phyloP scores from a whole-genome alignment of 37 sponge, comb jelly and placozoan genomes.

The Theonella swinhoei region DNA sequence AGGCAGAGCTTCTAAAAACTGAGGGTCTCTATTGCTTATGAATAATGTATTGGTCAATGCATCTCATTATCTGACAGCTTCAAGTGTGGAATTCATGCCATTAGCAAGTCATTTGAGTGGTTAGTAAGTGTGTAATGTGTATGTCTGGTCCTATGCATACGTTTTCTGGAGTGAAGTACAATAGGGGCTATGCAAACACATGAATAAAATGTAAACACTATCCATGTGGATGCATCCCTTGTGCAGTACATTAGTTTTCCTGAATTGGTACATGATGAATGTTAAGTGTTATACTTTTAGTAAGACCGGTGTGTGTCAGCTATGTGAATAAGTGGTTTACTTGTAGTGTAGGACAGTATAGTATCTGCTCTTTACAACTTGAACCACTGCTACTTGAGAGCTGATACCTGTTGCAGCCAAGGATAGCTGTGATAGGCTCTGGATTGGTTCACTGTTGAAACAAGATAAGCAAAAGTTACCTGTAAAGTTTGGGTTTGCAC shows the following conservation, averaged over 20 bases:
- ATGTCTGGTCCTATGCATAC: background rate
- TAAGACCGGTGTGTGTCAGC: too few relatives aligned
- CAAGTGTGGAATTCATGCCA: background rate
- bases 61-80: background rate
- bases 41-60: background rate
- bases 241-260: too few relatives aligned
- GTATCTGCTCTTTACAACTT: too few relatives aligned
- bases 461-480: too few relatives aligned
- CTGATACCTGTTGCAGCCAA: background rate
- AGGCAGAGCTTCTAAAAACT: background rate
- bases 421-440: background rate
- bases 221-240: background rate
- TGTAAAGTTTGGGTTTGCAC: background rate
- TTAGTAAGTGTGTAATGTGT: background rate
- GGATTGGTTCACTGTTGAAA: too few relatives aligned
- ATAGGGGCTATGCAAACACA: conserved; percentile 9
- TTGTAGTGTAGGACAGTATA: too few relatives aligned
- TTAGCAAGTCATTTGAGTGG: background rate
- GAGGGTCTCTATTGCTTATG: background rate
- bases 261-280: too few relatives aligned
- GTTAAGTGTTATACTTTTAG: too few relatives aligned
- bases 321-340: too few relatives aligned
- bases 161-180: background rate
- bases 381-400: too few relatives aligned
- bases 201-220: conserved; percentile 20